A percentile compares a stretch with the other conserved stretches of the same genome.
Conservation (phyloP, 2,888 invertebrate species). For the Lithophane socia region DNA sequence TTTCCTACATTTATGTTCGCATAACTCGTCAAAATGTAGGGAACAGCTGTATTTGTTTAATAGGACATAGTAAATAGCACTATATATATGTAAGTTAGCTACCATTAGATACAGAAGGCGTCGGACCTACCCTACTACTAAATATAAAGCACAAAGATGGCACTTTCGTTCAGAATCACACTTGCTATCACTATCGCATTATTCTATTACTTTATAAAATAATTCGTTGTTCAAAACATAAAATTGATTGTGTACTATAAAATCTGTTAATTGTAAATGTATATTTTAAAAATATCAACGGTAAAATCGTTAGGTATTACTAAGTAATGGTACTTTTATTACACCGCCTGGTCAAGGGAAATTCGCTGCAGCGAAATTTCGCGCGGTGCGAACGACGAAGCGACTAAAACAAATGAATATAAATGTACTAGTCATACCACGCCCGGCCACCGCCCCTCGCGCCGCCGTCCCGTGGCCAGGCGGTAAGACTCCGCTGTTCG, state of each 20-base stretch:
- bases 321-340: conserved; percentile 9
- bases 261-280: background rate
- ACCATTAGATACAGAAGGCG: conserved; percentile 41
- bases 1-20: too few species aligned
- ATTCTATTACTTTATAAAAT: conserved; percentile 45
- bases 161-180: conserved; percentile 83
- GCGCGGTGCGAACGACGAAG: too few species aligned
- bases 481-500: too few species aligned
- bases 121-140: conserved; percentile 62
- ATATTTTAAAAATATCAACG: conserved; percentile 2
- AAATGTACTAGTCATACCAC: too few species aligned
- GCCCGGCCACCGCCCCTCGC: too few species aligned
- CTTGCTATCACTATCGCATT: conserved; percentile 66
- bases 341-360: too few species aligned
- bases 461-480: too few species aligned
- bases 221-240: conserved; percentile 69
- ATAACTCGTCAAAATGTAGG: too few species aligned
- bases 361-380: too few species aligned
- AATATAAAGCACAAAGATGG: conserved; percentile 85
- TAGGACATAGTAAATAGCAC: conserved; percentile 14
- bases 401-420: too few species aligned
- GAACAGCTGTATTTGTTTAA: too few species aligned
- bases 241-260: conserved; percentile 16
- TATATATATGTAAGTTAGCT: conserved; percentile 37
- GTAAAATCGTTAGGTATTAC: conserved; percentile 1